Percentiles rank a stretch among this genome's conserved stretches.
Evolutionary conservation across 1,140 invertebrate species (phyloP).

Genomic region (Trinorchestia longiramus): DNA sequence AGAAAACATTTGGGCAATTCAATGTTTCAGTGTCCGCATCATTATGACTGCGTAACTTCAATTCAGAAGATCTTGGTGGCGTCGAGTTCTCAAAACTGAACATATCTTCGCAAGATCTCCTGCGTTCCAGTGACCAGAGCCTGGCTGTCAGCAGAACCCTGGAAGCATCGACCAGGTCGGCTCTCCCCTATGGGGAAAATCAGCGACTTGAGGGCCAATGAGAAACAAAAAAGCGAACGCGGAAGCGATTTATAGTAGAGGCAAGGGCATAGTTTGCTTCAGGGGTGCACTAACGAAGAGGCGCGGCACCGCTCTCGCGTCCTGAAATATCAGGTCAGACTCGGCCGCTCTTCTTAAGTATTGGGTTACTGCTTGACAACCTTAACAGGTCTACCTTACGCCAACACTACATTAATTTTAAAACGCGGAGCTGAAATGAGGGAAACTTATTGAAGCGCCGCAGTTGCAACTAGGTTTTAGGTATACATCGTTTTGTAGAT

Average conservation of each 20-base stretch:
- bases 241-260: background rate
- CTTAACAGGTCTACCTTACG: background rate
- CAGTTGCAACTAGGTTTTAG: background rate
- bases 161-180: background rate
- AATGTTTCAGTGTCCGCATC: background rate
- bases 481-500: background rate
- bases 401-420: background rate
- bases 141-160: background rate
- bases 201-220: background rate
- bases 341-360: background rate
- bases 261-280: background rate
- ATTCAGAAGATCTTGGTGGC: background rate
- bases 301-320: background rate
- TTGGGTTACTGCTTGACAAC: background rate
- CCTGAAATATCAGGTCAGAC: background rate
- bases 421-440: background rate
- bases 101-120: background rate
- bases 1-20: background rate
- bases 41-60: background rate
- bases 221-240: slow-evolving; percentile 27
- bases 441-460: background rate
- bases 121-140: background rate
- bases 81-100: background rate
- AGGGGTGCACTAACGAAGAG: slow-evolving; percentile 5
- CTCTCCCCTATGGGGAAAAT: background rate